Percentiles rank a stretch among this genome's conserved stretches.
Conservation (phyloP, 2,888 invertebrate genomes). For the Nebria brevicollis region DNA sequence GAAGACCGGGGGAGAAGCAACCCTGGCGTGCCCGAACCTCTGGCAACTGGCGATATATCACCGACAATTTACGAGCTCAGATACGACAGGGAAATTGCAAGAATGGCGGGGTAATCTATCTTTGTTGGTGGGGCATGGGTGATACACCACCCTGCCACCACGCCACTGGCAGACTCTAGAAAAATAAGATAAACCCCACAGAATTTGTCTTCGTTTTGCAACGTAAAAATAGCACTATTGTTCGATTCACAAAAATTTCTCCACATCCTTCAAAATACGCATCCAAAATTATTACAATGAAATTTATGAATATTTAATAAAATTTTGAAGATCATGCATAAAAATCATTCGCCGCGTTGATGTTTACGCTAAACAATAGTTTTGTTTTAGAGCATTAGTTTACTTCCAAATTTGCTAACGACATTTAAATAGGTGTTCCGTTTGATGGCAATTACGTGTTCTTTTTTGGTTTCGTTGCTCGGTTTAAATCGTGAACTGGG, state of each 20-base stretch:
- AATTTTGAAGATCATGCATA: no score
- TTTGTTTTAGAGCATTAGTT: slow-evolving; percentile 13
- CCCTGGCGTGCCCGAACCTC: slow-evolving; percentile 54
- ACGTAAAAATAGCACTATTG: slow-evolving; percentile 62
- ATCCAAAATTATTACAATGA: no score
- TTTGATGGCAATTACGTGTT: slow-evolving; percentile 42
- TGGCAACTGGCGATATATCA: slow-evolving; percentile 78
- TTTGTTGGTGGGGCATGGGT: slow-evolving; percentile 74
- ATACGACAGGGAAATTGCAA: slow-evolving; percentile 94
- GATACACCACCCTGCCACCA: slow-evolving; percentile 54
- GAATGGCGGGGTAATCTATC: slow-evolving; percentile 92
- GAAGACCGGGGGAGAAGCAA: slow-evolving; percentile 50
- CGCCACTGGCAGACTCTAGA: slow-evolving; percentile 50
- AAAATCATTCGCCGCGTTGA: no score
- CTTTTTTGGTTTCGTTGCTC: slow-evolving; percentile 14
- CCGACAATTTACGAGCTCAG: slow-evolving; percentile 86
- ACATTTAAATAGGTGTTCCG: slow-evolving; percentile 33
- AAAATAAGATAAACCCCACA: slow-evolving; percentile 64
- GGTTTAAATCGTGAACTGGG: slow-evolving; percentile 38
- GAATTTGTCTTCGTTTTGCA: slow-evolving; percentile 62
- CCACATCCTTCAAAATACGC: no score
- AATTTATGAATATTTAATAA: no score
- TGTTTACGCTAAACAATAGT: slow-evolving; percentile 29
- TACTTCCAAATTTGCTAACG: slow-evolving; percentile 36
- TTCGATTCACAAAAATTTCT: slow-evolving; percentile 52